Evolutionary conservation across 2,797 vertebrate genomes (phyloP).

Genomic region (Podarcis siculus): DNA sequence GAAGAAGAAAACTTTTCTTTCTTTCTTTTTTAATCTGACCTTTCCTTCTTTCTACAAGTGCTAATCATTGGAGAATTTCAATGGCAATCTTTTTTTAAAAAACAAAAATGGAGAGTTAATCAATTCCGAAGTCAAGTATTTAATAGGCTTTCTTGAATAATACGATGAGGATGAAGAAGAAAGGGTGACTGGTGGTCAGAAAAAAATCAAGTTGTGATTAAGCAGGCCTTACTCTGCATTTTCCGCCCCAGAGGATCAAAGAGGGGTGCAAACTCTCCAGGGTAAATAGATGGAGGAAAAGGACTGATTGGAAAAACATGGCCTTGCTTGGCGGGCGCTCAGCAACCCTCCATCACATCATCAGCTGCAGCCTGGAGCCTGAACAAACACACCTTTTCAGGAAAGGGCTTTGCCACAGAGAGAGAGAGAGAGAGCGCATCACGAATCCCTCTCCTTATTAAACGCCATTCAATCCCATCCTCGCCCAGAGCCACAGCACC

Average conservation of each 20-base stretch:
- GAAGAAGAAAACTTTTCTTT: neutral
- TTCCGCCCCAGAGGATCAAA: neutral
- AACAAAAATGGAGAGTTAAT: neutral
- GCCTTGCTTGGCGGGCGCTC: neutral
- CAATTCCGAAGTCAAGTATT: neutral
- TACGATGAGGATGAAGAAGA: too few species aligned
- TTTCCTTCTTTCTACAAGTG: neutral
- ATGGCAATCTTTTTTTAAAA: neutral
- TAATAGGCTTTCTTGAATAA: neutral
- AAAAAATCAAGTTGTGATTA: too few species aligned
- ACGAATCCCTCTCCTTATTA: neutral
- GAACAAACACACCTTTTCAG: neutral
- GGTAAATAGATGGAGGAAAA: rapidly evolving
- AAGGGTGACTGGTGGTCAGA: too few species aligned
- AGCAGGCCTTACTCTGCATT: neutral
- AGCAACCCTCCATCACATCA: neutral
- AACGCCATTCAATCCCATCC: neutral
- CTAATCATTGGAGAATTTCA: neutral
- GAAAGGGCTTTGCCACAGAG: neutral
- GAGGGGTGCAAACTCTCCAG: neutral
- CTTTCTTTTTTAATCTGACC: too few species aligned
- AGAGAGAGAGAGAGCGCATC: neutral
- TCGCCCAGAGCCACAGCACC: rapidly evolving
- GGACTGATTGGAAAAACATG: neutral
- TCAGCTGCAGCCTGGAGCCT: neutral